Conservation (phyloP, 2,888 invertebrate genomes). For the Hololepta plana region DNA sequence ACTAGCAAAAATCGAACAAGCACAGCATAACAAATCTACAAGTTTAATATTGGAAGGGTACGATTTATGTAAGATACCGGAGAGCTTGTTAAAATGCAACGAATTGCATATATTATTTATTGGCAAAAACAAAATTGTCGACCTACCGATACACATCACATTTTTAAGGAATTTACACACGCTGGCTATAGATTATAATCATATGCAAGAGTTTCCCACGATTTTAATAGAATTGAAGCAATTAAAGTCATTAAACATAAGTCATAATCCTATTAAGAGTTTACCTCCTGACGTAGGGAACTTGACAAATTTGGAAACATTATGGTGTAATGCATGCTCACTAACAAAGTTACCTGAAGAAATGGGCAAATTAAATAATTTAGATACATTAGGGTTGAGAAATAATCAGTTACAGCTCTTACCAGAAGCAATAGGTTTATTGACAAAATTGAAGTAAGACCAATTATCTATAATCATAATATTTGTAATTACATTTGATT, state of each 20-base stretch:
- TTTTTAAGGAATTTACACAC: slow-evolving; percentile 37
- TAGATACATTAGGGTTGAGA: slow-evolving; percentile 48
- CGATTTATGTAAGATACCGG: slow-evolving; percentile 42
- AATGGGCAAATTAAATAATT: slow-evolving; percentile 36
- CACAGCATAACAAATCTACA: slow-evolving; percentile 36
- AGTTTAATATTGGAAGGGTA: slow-evolving; percentile 43
- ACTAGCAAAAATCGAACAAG: slow-evolving; percentile 46
- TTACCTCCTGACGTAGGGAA: slow-evolving; percentile 41
- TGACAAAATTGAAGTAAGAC: slow-evolving; percentile 35
- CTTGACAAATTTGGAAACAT: slow-evolving; percentile 38
- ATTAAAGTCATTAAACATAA: slow-evolving; percentile 42
- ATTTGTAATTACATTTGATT: not conserved
- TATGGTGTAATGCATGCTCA: slow-evolving; percentile 47
- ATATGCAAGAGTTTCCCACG: slow-evolving; percentile 37
- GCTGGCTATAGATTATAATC: slow-evolving; percentile 47
- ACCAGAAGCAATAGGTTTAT: slow-evolving; percentile 37
- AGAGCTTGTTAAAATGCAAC: slow-evolving; percentile 34
- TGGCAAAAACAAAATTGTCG: slow-evolving; percentile 41
- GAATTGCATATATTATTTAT: slow-evolving; percentile 42
- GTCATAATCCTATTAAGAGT: slow-evolving; percentile 41
- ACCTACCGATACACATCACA: slow-evolving; percentile 31
- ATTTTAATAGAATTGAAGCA: slow-evolving; percentile 38
- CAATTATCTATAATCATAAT: too few relatives aligned
- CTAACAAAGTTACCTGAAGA: slow-evolving; percentile 38
- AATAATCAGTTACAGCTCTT: slow-evolving; percentile 39